Evolutionary conservation across 2,888 invertebrate species (phyloP).

Genomic region (Gymnosoma rotundatum): DNA sequence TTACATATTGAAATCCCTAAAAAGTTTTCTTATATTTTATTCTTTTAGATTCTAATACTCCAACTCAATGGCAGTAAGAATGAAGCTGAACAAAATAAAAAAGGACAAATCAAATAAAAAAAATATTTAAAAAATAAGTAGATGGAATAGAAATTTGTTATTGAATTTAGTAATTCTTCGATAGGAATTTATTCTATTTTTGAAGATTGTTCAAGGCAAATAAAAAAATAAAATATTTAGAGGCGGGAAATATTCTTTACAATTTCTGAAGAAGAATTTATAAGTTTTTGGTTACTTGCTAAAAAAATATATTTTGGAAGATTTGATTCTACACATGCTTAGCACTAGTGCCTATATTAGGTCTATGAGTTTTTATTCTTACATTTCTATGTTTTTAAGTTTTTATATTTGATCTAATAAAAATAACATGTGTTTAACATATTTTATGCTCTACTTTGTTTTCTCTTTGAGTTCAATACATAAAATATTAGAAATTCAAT

Average conservation of each 20-base stretch:
- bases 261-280: neutral
- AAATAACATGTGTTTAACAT: conserved; percentile 35
- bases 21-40: conserved; percentile 40
- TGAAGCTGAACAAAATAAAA: conserved; percentile 19
- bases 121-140: conserved; percentile 56
- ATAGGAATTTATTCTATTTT: conserved; percentile 39
- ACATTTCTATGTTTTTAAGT: neutral
- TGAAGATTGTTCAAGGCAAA: neutral
- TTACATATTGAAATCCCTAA: conserved; percentile 29
- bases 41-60: conserved; percentile 7
- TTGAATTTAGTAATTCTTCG: conserved; percentile 51
- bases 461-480: neutral
- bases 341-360: neutral
- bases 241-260: neutral
- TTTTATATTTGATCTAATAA: conserved; percentile 18
- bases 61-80: conserved; percentile 11
- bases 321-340: neutral
- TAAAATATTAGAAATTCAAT: conserved; percentile 5
- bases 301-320: neutral
- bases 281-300: no score
- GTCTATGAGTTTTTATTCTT: neutral
- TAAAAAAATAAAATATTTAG: no score
- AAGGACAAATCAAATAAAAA: neutral
- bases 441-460: neutral
- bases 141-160: conserved; percentile 21